phyloP scores from a whole-genome alignment of 2,797 vertebrate genomes.

The Epinephelus malabaricus region DNA sequence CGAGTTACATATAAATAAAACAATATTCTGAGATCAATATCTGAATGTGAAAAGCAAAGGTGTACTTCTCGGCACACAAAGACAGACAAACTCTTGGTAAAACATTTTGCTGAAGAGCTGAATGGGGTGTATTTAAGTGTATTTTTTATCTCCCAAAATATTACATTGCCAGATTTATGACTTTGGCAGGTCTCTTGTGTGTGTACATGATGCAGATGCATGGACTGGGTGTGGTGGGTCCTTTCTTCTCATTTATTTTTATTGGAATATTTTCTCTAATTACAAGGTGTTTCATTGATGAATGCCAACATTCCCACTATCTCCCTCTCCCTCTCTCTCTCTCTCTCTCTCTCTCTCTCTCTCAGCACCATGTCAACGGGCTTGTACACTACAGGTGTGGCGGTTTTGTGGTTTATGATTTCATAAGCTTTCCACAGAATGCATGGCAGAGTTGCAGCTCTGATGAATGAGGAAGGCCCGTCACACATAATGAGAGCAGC shows the following conservation, averaged over 20 bases:
- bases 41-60: not conserved
- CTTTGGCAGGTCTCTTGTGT: not conserved
- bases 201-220: not conserved
- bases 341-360: not conserved
- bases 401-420: conserved; percentile 33
- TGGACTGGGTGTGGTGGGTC: not conserved
- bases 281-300: not conserved
- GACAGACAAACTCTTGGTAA: not conserved
- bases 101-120: not conserved
- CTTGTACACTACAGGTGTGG: conserved; percentile 17
- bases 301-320: not conserved
- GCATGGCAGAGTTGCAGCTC: not conserved
- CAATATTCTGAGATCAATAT: conserved; percentile 13
- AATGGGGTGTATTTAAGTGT: not conserved
- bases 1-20: conserved; percentile 11
- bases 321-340: not conserved
- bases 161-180: not conserved
- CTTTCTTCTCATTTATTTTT: not conserved
- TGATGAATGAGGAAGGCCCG: conserved; percentile 37
- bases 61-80: not conserved
- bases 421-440: conserved; percentile 36
- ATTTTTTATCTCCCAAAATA: not conserved
- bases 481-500: conserved; percentile 16
- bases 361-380: not conserved
- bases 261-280: not conserved